phyloP scores from a whole-genome alignment of 2,888 invertebrate species.

The Drosophila nr. medialis region DNA sequence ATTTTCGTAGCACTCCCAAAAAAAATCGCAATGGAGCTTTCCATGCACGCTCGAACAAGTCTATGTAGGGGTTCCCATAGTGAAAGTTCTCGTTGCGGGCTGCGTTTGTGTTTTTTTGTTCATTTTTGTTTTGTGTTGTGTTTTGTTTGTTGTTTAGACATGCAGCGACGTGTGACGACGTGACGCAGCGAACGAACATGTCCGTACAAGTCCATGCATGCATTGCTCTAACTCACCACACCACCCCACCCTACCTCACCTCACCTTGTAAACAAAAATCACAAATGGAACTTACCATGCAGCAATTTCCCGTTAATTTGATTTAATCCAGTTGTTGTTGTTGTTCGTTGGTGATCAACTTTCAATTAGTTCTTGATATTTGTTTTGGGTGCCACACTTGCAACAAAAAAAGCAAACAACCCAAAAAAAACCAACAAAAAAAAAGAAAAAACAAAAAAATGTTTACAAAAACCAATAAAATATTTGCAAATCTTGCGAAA shows the following conservation, averaged over 20 bases:
- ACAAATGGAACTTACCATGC: constrained; percentile 40
- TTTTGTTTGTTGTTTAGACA: constrained; percentile 17
- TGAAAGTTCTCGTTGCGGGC: constrained; percentile 39
- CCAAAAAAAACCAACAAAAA: not conserved
- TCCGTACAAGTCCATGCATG: constrained; percentile 29
- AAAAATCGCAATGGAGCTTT: constrained; percentile 17
- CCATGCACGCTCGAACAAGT: constrained; percentile 29
- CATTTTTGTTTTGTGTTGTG: constrained; percentile 12
- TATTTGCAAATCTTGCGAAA: constrained; percentile 27
- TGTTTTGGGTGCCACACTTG: constrained; percentile 28
- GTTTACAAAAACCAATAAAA: constrained; percentile 1
- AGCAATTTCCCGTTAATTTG: constrained; percentile 29
- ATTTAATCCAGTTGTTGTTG: constrained; percentile 26
- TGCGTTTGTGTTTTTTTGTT: constrained; percentile 5
- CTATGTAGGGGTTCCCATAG: constrained; percentile 30
- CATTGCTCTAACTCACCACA: constrained; percentile 20
- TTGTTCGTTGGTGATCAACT: constrained; percentile 23
- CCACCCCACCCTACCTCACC: not conserved
- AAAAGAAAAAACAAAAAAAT: not conserved
- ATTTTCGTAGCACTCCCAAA: constrained; percentile 20
- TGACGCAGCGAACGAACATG: constrained; percentile 29
- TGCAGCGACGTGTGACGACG: constrained; percentile 43
- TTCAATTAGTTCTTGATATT: constrained; percentile 32
- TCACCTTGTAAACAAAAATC: not conserved
- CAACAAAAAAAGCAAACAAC: constrained; percentile 15